Percentiles rank a stretch among this genome's conserved stretches.
These are phyloP conservation scores for Ptychochromis oligacanthus DNA, from an alignment of 2,113 vertebrate species.

Conservation along the genomic window DNA sequence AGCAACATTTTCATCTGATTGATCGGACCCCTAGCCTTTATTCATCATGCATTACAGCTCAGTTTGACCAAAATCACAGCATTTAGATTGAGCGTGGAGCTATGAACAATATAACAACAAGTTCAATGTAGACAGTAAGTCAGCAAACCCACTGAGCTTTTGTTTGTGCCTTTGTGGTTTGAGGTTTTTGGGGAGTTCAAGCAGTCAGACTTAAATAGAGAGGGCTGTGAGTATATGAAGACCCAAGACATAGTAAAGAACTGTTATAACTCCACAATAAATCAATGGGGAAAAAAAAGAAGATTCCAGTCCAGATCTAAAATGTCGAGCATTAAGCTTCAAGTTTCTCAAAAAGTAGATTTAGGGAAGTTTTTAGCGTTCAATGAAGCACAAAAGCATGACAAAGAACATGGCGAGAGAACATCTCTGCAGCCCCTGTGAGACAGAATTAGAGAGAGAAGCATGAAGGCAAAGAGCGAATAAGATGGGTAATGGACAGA, in stretches of 20 bases:
- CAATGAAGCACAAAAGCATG: slow-evolving; percentile 16
- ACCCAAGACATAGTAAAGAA: not conserved
- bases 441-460: not conserved
- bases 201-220: not conserved
- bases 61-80: not conserved
- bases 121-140: not conserved
- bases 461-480: not conserved
- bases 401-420: slow-evolving; percentile 17
- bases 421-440: not conserved
- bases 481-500: not conserved
- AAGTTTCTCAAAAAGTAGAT: slow-evolving; percentile 10
- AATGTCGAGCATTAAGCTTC: not conserved
- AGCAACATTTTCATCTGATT: not conserved
- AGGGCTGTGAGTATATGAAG: not conserved
- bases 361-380: not conserved
- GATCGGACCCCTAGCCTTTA: not conserved
- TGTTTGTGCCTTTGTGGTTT: not conserved
- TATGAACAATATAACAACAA: not conserved
- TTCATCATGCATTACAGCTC: not conserved
- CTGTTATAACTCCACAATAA: not conserved
- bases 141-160: not conserved
- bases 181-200: not conserved
- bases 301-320: not conserved
- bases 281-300: not conserved
- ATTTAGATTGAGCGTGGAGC: not conserved